Evolutionary conservation across 2,888 invertebrate species (phyloP).

Genomic region (Campoletis raptor): DNA sequence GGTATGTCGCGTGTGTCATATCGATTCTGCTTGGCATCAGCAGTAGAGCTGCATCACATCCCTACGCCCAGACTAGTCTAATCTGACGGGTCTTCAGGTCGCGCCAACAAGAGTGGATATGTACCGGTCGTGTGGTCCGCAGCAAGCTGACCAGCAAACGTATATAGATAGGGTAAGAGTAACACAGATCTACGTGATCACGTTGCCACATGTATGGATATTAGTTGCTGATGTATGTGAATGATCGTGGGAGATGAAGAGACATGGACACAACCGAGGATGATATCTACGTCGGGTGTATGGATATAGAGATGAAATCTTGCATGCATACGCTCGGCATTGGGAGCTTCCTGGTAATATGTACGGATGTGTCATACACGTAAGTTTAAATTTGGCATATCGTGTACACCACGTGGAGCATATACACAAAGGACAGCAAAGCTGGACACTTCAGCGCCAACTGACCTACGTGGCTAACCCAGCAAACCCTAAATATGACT

Average conservation of each 20-base stretch:
- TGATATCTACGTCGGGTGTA: conserved; percentile 8
- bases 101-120: conserved; percentile 40
- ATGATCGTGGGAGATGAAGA: conserved; percentile 10
- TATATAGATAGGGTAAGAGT: conserved; percentile 46
- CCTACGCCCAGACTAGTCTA: conserved; percentile 1
- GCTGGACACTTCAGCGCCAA: conserved; percentile 56
- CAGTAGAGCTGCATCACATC: conserved; percentile 49
- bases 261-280: conserved; percentile 5
- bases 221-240: conserved; percentile 25
- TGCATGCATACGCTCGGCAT: conserved; percentile 42
- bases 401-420: conserved; percentile 10
- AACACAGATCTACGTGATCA: conserved; percentile 34
- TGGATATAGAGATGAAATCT: conserved; percentile 28
- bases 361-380: conserved; percentile 8
- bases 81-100: conserved; percentile 49
- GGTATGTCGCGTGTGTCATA: conserved; percentile 49
- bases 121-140: conserved; percentile 41
- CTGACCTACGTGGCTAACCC: conserved; percentile 61
- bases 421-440: conserved; percentile 28
- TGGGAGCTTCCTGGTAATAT: conserved; percentile 41
- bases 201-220: background rate
- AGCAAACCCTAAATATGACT: conserved; percentile 44
- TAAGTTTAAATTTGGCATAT: conserved; percentile 45
- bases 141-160: conserved; percentile 40
- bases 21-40: conserved; percentile 60